Evolutionary conservation across 2,113 vertebrate genomes (phyloP).

Genomic region (Sphyrna mokarran): DNA sequence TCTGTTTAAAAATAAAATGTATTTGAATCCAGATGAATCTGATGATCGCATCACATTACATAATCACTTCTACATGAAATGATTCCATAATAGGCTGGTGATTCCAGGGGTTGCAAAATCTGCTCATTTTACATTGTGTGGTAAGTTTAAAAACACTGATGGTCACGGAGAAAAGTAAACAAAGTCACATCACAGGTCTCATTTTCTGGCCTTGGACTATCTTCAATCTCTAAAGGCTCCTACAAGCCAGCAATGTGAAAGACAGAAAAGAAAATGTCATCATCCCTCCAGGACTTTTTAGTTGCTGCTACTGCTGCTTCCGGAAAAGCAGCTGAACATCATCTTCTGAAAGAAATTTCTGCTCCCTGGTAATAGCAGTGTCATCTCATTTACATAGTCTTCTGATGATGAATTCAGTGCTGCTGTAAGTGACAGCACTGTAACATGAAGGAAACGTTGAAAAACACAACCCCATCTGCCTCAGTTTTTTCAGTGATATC

Average conservation of each 20-base stretch:
- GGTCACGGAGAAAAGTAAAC: neutral
- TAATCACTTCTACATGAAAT: neutral
- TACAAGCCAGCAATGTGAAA: neutral
- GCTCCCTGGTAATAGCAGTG: slow-evolving; percentile 17
- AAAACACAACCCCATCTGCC: neutral
- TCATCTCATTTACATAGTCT: neutral
- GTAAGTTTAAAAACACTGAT: neutral
- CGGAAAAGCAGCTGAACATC: neutral
- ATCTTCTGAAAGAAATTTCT: neutral
- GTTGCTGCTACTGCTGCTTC: neutral
- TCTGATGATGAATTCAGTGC: slow-evolving; percentile 12
- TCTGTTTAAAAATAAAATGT: neutral
- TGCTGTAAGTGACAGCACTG: neutral
- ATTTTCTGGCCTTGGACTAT: neutral
- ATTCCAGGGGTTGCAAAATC: neutral
- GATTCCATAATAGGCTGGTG: neutral
- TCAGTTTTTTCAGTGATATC: neutral
- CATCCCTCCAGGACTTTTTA: neutral
- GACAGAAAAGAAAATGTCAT: neutral
- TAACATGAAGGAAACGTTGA: neutral
- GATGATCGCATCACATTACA: neutral
- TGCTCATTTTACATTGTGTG: neutral
- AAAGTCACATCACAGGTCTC: neutral
- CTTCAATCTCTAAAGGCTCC: neutral
- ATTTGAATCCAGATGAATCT: neutral